phyloP scores from a whole-genome alignment of 2,113 vertebrate species.

The Myrmophylax atrothorax region DNA sequence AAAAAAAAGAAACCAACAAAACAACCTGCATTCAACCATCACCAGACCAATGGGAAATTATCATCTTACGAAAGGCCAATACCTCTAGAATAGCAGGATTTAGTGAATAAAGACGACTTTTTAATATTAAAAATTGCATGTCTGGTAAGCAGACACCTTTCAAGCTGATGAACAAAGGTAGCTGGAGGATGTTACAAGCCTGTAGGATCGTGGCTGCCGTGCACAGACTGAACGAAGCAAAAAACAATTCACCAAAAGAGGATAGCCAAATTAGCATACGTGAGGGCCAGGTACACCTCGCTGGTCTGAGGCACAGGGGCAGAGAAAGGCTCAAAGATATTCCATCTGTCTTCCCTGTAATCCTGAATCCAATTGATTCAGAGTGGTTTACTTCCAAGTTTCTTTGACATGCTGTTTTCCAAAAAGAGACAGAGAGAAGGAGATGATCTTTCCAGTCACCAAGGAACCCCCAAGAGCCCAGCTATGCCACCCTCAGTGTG shows the following conservation, averaged over 20 bases:
- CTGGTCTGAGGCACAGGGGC: not conserved
- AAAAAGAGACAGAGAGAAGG: not conserved
- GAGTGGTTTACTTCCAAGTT: not conserved
- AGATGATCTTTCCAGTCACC: not conserved
- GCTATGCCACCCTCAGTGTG: not conserved
- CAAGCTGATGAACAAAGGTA: not conserved
- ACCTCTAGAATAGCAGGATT: constrained; percentile 13
- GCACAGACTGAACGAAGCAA: not conserved
- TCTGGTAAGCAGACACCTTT: constrained; percentile 12
- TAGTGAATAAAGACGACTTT: constrained; percentile 35
- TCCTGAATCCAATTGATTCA: not conserved
- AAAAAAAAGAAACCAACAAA: not conserved
- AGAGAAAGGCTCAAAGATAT: not conserved
- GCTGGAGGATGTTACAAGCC: constrained; percentile 7
- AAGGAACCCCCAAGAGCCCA: not conserved
- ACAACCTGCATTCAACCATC: not conserved
- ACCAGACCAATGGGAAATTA: constrained; percentile 8
- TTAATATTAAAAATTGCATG: constrained; percentile 29
- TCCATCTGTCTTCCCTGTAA: not conserved
- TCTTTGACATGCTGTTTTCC: not conserved
- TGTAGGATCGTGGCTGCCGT: not conserved
- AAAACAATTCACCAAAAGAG: not conserved
- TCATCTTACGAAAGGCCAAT: not conserved
- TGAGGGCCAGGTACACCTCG: not conserved
- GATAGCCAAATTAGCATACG: not conserved